Percentiles rank a stretch among this genome's conserved stretches.
phyloP scores from a whole-genome alignment of 2,888 invertebrate genomes.

The Macrosoma leucophasiata region DNA sequence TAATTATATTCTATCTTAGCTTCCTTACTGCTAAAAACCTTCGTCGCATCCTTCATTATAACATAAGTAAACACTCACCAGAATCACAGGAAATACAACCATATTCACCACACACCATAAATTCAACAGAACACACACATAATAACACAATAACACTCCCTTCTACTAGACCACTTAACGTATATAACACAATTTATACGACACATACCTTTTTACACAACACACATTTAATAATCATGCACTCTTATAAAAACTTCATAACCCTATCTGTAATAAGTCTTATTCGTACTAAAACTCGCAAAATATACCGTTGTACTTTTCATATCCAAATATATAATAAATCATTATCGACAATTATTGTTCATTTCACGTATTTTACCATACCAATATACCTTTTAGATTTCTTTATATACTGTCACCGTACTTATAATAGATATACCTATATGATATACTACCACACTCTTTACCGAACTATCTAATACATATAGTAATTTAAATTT shows the following conservation, averaged over 20 bases:
- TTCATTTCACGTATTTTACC: neutral
- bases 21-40: neutral
- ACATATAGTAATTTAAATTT: neutral
- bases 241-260: too few relatives aligned
- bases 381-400: constrained; percentile 1
- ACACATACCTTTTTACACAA: too few relatives aligned
- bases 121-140: neutral
- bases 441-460: neutral
- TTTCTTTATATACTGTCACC: neutral
- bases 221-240: too few relatives aligned
- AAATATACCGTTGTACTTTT: neutral
- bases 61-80: neutral
- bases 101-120: constrained; percentile 1
- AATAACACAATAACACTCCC: neutral
- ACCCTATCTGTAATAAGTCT: too few relatives aligned
- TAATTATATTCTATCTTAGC: constrained; percentile 1
- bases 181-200: too few relatives aligned
- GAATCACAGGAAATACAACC: neutral
- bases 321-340: constrained; percentile 3
- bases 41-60: neutral
- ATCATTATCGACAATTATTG: too few relatives aligned
- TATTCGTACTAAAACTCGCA: neutral
- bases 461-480: constrained; percentile 3
- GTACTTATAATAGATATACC: constrained; percentile 1
- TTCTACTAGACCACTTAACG: too few relatives aligned